Conservation (phyloP, 2,113 vertebrate species). For the Thinocorus orbignyianus region DNA sequence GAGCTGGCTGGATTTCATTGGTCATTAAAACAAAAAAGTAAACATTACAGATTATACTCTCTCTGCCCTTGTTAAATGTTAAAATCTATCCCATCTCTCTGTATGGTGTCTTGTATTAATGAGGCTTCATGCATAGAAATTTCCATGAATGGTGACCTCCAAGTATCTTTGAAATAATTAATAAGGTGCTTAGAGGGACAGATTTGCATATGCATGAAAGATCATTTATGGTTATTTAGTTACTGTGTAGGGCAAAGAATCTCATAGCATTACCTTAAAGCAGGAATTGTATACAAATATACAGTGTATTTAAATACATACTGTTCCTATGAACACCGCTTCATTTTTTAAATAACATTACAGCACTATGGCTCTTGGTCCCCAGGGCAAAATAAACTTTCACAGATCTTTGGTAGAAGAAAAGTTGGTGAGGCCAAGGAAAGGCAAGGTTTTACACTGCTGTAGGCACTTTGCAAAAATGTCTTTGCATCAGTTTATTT, state of each 20-base stretch:
- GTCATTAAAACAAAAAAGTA: slow-evolving; percentile 30
- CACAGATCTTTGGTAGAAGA: not conserved
- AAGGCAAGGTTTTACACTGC: slow-evolving; percentile 5
- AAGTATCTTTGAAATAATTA: slow-evolving; percentile 80
- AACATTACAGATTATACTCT: slow-evolving; percentile 28
- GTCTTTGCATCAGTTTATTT: slow-evolving; percentile 13
- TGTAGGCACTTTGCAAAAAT: not conserved
- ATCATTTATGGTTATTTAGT: slow-evolving; percentile 62
- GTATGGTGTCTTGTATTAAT: slow-evolving; percentile 69
- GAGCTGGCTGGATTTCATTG: not conserved
- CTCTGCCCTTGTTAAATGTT: slow-evolving; percentile 51
- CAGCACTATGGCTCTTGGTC: not conserved
- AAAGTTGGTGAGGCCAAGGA: not conserved
- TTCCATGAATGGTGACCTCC: slow-evolving; percentile 73
- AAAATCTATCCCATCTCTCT: slow-evolving; percentile 49
- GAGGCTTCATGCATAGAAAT: slow-evolving; percentile 71
- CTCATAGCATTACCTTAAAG: slow-evolving; percentile 3
- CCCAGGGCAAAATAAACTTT: not conserved
- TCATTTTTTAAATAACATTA: not conserved
- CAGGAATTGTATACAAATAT: slow-evolving; percentile 2
- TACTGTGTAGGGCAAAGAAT: slow-evolving; percentile 52
- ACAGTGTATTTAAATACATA: not conserved
- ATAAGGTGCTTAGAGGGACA: slow-evolving; percentile 71
- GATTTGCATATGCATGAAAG: slow-evolving; percentile 75
- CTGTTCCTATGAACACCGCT: not conserved